phyloP scores from a whole-genome alignment of 2,888 invertebrate genomes.

The Mythimna loreyi region DNA sequence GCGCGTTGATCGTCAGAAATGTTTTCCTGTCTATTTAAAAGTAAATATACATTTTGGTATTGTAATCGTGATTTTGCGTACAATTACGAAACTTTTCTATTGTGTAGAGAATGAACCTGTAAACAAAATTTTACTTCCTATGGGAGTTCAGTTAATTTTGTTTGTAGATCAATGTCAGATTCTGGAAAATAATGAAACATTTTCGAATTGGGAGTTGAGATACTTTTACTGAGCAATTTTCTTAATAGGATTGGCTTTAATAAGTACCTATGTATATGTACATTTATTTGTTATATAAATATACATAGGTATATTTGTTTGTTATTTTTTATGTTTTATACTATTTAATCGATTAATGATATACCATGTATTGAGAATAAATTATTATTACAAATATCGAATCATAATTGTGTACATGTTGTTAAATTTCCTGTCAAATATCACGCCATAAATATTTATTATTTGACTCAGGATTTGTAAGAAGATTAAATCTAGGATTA shows the following conservation, averaged over 20 bases:
- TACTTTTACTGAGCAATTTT: slow-evolving; percentile 10
- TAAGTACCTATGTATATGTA: background rate
- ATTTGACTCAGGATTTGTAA: background rate
- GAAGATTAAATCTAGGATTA: background rate
- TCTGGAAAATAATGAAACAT: slow-evolving; percentile 33
- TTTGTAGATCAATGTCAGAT: slow-evolving; percentile 24
- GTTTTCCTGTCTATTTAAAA: slow-evolving; percentile 13
- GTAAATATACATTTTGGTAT: slow-evolving; percentile 18
- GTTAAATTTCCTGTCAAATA: background rate
- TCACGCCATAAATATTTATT: background rate
- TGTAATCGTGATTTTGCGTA: slow-evolving; percentile 18
- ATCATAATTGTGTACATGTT: slow-evolving; percentile 1
- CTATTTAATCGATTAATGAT: background rate
- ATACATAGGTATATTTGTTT: background rate
- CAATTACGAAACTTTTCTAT: slow-evolving; percentile 22
- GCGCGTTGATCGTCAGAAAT: background rate
- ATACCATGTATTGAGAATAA: background rate
- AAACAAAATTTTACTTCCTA: slow-evolving; percentile 24
- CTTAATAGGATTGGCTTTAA: background rate
- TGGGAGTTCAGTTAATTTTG: slow-evolving; percentile 48
- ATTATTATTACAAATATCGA: no score
- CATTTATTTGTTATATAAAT: no score
- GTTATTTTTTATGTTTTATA: no score
- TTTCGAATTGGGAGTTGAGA: slow-evolving; percentile 9
- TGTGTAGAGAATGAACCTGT: slow-evolving; percentile 12